Conservation (phyloP, 2,888 invertebrate genomes). For the Orchesellides sinensis region DNA sequence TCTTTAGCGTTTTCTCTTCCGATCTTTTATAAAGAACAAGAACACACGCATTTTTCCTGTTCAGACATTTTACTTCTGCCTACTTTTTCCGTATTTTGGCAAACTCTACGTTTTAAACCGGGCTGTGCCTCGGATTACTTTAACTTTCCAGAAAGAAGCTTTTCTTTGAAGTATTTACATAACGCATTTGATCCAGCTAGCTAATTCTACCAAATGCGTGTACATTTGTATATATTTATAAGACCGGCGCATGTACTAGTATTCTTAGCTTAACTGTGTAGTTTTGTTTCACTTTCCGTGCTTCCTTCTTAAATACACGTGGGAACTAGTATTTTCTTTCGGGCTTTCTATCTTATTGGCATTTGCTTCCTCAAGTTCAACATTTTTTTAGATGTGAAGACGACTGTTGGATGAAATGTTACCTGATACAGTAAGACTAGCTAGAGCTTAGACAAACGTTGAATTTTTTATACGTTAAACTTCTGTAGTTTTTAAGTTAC, state of each 20-base stretch:
- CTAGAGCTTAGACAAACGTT: no score
- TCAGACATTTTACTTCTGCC: background rate
- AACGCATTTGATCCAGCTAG: background rate
- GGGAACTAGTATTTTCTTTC: constrained; percentile 20
- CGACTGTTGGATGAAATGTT: no score
- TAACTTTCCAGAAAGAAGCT: background rate
- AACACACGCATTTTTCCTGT: constrained; percentile 3
- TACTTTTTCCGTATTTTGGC: background rate
- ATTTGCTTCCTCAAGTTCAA: constrained; percentile 32
- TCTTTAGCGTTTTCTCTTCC: no score
- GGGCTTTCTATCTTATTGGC: constrained; percentile 12
- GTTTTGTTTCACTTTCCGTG: background rate
- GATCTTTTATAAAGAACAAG: no score
- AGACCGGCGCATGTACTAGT: no score
- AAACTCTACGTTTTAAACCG: background rate
- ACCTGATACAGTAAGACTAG: no score
- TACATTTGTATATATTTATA: no score
- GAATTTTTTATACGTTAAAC: no score
- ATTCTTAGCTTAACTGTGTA: no score
- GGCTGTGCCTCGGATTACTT: background rate
- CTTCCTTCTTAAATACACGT: background rate
- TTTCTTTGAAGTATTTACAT: background rate
- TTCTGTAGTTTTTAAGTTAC: no score
- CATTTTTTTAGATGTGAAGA: constrained; percentile 31
- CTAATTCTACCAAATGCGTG: constrained; percentile 46